These are phyloP conservation scores for Teleopsis dalmanni DNA, from an alignment of 1,140 invertebrate genomes.

Conservation along the genomic window DNA sequence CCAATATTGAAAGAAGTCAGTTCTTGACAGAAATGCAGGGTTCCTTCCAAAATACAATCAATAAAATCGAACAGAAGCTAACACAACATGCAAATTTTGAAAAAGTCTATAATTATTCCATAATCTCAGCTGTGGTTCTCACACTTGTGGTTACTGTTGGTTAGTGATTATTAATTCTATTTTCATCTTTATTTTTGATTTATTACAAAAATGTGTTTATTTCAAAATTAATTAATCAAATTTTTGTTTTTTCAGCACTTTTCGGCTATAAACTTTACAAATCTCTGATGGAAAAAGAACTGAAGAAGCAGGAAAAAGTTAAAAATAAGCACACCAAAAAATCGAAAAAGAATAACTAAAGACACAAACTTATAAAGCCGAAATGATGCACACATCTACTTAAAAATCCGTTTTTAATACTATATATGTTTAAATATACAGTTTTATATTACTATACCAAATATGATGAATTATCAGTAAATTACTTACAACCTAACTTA, in stretches of 20 bases:
- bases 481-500: too few relatives aligned
- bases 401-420: too few relatives aligned
- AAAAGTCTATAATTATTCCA: slow-evolving; percentile 29
- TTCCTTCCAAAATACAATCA: slow-evolving; percentile 27
- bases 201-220: not conserved
- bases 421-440: too few relatives aligned
- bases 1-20: slow-evolving; percentile 20
- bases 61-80: slow-evolving; percentile 23
- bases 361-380: not conserved
- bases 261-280: slow-evolving; percentile 76
- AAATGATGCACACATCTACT: too few relatives aligned
- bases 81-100: slow-evolving; percentile 28
- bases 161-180: slow-evolving; percentile 8
- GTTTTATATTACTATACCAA: too few relatives aligned
- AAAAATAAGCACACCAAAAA: slow-evolving; percentile 41
- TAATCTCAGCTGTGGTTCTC: slow-evolving; percentile 28
- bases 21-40: slow-evolving; percentile 33
- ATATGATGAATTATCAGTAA: too few relatives aligned
- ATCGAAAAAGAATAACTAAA: slow-evolving; percentile 35
- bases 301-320: slow-evolving; percentile 60
- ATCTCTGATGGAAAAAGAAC: slow-evolving; percentile 64
- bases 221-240: too few relatives aligned
- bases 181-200: not conserved
- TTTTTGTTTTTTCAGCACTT: slow-evolving; percentile 60
- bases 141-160: slow-evolving; percentile 33